A percentile compares a stretch with the other conserved stretches of the same genome.
Evolutionary conservation across 1,140 invertebrate species (phyloP).

Genomic region (Orchesella cincta): DNA sequence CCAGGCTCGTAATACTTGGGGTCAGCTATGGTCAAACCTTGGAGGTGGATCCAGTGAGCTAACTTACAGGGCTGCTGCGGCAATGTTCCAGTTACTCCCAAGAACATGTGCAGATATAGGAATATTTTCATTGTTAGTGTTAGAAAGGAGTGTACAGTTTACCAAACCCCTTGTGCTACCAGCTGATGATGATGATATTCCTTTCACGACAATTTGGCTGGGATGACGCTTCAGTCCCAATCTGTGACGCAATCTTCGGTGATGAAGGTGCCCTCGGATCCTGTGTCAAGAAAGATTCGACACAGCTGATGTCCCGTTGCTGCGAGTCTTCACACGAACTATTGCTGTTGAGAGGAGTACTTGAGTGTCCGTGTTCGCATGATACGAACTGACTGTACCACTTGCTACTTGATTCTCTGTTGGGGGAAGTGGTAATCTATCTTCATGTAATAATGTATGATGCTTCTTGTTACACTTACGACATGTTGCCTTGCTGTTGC

Average conservation of each 20-base stretch:
- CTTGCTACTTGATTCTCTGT: neutral
- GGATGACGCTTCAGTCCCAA: neutral
- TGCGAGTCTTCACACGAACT: neutral
- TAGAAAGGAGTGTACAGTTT: neutral
- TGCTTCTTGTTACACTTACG: neutral
- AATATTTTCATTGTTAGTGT: neutral
- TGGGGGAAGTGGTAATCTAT: neutral
- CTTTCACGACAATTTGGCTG: neutral
- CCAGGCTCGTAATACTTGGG: neutral
- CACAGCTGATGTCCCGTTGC: neutral
- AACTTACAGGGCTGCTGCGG: neutral
- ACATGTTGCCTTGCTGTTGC: neutral
- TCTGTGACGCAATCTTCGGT: neutral
- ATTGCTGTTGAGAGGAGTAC: neutral
- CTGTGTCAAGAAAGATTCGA: neutral
- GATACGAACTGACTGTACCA: neutral
- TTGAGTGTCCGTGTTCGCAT: neutral
- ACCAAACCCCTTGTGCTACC: neutral
- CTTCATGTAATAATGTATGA: constrained; percentile 10
- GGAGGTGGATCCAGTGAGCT: neutral
- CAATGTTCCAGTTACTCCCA: neutral
- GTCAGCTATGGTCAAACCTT: neutral
- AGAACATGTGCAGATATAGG: neutral
- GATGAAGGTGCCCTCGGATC: neutral
- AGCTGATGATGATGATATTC: neutral